Base-by-base conservation (phyloP, 2,113 vertebrate species). In the Aspidoscelis tigris region DNA sequence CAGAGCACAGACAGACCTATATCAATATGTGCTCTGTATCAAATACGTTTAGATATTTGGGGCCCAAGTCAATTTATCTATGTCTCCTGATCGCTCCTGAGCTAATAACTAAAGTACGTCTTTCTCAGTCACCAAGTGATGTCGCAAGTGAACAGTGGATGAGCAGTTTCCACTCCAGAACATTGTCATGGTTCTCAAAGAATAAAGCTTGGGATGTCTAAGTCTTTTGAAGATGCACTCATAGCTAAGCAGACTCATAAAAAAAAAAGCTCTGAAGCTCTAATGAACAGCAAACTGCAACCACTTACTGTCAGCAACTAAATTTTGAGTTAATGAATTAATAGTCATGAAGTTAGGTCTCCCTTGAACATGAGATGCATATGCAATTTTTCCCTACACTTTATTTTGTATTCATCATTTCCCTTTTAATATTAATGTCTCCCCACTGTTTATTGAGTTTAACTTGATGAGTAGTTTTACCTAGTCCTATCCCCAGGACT, bases 361-460 rank as follows among this genome's bases (percentile, higher is more conserved):
- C 72, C 91, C 90, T 73, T 81, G 80, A 93, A 83, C 70, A 91
- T 71, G 82, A 81, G 84, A 88, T 89, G 88, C 88, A 91, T 78
- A 68, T 7, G 43, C 39, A 20, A 90, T 93, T 91, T 83, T 81
- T 10, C 84, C 8, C 1, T 89, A 87, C 93, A 91, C 84, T 43
- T 86, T 90, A 73, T 90, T 33, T 82, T 55, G 64, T 89, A 93
- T 95, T 93, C 69, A 88, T 85, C 69, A 26, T 81, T 41, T 85
- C 2, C 74, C 83, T 50, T 94, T 92, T 88, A 93, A 93, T 87
- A 94, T 92, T 93, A 88, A 92, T 88, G 87, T 0, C 78, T 91
- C 84, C 81, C 80, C 80, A 89, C 83, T 92, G 84, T 93, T 95
- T 94, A 87, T 90, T 83, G 69, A 90, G 21, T 84, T 85, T 91